Evolutionary conservation across 2,797 vertebrate species (phyloP).

Genomic region (Melanitta fusca): DNA sequence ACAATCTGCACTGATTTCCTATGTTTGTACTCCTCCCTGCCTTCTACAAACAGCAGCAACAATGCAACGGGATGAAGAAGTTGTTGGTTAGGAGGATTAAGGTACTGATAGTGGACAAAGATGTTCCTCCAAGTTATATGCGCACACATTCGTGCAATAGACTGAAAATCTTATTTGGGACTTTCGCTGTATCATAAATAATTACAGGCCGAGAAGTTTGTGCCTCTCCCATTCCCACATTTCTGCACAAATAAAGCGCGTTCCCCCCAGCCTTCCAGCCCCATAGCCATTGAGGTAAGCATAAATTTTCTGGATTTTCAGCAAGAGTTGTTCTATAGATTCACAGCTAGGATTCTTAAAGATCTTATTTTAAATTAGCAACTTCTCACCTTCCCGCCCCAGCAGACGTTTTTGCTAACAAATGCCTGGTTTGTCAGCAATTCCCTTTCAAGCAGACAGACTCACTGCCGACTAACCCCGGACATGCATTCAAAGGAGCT

Average conservation of each 20-base stretch:
- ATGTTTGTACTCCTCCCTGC: background rate
- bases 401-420: conserved; percentile 23
- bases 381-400: conserved; percentile 36
- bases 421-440: conserved; percentile 24
- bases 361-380: conserved; percentile 42
- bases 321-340: background rate
- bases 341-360: conserved; percentile 4
- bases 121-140: background rate
- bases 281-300: background rate
- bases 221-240: background rate
- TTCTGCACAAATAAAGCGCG: background rate
- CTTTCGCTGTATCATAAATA: background rate
- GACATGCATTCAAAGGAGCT: background rate
- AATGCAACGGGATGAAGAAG: background rate
- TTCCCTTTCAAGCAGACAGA: conserved; percentile 16
- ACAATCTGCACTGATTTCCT: background rate
- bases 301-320: background rate
- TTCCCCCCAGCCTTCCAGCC: background rate
- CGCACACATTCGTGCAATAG: background rate
- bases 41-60: background rate
- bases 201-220: background rate
- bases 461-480: background rate
- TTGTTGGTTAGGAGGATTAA: background rate
- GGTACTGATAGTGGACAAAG: background rate
- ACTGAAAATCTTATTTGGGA: background rate